A percentile compares a stretch with the other conserved stretches of the same genome.
Conservation (phyloP, 2,113 vertebrate species). For the Condylura cristata region DNA sequence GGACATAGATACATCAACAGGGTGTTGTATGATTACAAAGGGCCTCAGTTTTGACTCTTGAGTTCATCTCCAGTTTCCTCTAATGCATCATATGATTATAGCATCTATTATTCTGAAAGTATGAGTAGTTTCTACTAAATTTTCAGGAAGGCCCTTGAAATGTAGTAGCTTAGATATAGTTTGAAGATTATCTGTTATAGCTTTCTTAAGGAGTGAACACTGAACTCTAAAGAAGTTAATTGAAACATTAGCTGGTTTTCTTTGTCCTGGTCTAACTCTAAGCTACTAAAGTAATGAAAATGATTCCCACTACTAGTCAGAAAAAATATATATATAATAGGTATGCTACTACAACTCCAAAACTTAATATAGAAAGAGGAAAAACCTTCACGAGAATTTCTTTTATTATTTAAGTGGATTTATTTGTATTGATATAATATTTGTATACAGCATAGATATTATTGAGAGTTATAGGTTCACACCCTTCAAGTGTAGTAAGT, state of each 20-base stretch:
- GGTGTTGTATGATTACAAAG: conserved; percentile 90
- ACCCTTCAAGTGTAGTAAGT: no score
- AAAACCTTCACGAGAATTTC: background rate
- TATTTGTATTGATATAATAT: no score
- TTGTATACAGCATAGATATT: no score
- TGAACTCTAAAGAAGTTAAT: background rate
- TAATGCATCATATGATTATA: background rate
- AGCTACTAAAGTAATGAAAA: background rate
- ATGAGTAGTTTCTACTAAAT: background rate
- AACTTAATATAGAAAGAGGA: background rate
- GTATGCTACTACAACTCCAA: background rate
- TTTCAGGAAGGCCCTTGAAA: background rate
- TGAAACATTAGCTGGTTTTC: background rate
- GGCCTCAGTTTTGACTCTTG: conserved; percentile 87
- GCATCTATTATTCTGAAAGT: background rate
- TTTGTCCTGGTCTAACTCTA: background rate
- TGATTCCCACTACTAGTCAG: background rate
- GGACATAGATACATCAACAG: conserved; percentile 93
- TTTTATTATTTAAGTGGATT: no score
- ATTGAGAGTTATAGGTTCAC: no score
- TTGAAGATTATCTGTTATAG: background rate
- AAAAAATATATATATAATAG: background rate
- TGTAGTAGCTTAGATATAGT: background rate
- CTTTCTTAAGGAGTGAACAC: background rate
- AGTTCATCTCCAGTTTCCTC: background rate